Percentiles rank a stretch among this genome's conserved stretches.
phyloP scores from a whole-genome alignment of 2,113 vertebrate species.

The Planiliza haematocheilus region DNA sequence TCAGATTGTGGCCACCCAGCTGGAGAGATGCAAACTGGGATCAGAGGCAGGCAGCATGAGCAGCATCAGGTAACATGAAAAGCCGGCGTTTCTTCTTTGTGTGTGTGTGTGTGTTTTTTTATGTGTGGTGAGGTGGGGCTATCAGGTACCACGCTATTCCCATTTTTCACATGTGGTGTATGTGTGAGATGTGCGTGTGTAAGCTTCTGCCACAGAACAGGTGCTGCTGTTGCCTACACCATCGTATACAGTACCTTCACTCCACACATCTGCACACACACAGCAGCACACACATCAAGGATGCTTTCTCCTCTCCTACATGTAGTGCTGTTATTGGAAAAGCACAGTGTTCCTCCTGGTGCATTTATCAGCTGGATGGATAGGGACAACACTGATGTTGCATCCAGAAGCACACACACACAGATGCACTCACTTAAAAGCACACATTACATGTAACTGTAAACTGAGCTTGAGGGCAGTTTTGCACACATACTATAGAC shows the following conservation, averaged over 20 bases:
- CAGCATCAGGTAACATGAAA: conserved; percentile 92
- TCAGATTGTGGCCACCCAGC: conserved; percentile 96
- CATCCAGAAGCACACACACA: conserved; percentile 19
- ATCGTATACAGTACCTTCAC: neutral
- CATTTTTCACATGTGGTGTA: neutral
- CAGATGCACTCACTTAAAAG: neutral
- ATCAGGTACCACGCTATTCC: neutral
- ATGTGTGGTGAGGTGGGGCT: neutral
- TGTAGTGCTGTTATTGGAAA: conserved; percentile 35
- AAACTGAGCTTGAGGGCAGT: conserved; percentile 12
- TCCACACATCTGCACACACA: neutral
- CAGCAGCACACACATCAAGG: neutral
- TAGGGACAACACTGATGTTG: conserved; percentile 21
- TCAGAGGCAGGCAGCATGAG: conserved; percentile 98
- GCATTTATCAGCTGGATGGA: conserved; percentile 50
- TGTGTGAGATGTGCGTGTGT: neutral
- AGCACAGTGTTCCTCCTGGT: conserved; percentile 24
- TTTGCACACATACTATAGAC: neutral
- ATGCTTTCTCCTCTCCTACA: conserved; percentile 26
- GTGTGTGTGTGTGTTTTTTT: conserved; percentile 7
- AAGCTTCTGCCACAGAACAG: conserved; percentile 50
- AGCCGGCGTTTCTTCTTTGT: neutral
- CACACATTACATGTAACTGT: conserved; percentile 10
- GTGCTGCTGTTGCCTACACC: conserved; percentile 31
- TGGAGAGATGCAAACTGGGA: conserved; percentile 99